Conservation (phyloP, 2,888 invertebrate species). For the Morpho achilles region DNA sequence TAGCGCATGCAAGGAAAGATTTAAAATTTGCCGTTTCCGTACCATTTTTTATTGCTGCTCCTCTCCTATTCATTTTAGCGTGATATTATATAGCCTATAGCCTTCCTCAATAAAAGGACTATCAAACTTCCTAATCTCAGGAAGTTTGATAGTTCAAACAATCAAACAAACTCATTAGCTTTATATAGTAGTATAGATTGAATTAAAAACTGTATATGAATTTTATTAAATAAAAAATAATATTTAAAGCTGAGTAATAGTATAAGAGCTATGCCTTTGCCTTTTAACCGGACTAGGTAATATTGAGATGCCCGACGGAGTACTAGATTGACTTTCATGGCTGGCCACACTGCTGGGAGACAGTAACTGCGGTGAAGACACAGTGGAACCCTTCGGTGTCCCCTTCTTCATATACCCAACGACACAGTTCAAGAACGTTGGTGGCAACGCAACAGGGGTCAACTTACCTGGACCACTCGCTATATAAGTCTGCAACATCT, state of each 20-base stretch:
- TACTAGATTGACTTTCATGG: conserved; percentile 43
- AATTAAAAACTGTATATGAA: too few relatives aligned
- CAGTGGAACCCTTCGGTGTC: conserved; percentile 51
- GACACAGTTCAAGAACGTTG: conserved; percentile 55
- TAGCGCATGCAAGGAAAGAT: too few relatives aligned
- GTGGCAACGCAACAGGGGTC: conserved; percentile 56
- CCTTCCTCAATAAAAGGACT: too few relatives aligned
- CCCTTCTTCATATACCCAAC: conserved; percentile 65
- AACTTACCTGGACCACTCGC: conserved; percentile 53
- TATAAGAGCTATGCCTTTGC: conserved; percentile 53
- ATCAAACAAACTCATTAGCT: too few relatives aligned
- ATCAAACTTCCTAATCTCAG: too few relatives aligned
- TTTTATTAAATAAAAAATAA: not conserved
- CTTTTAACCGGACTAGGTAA: conserved; percentile 48
- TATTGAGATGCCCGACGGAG: conserved; percentile 41
- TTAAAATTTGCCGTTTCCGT: too few relatives aligned
- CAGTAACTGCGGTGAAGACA: conserved; percentile 65
- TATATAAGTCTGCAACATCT: conserved; percentile 68
- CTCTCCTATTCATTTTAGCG: too few relatives aligned
- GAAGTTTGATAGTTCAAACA: too few relatives aligned
- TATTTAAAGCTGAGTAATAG: conserved; percentile 57
- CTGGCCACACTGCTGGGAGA: conserved; percentile 57
- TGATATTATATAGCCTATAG: too few relatives aligned
- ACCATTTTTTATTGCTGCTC: too few relatives aligned
- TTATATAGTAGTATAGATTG: too few relatives aligned